A percentile compares a stretch with the other conserved stretches of the same genome.
Conservation (phyloP, 2,797 vertebrate genomes). For the Eupleurogrammus muticus region DNA sequence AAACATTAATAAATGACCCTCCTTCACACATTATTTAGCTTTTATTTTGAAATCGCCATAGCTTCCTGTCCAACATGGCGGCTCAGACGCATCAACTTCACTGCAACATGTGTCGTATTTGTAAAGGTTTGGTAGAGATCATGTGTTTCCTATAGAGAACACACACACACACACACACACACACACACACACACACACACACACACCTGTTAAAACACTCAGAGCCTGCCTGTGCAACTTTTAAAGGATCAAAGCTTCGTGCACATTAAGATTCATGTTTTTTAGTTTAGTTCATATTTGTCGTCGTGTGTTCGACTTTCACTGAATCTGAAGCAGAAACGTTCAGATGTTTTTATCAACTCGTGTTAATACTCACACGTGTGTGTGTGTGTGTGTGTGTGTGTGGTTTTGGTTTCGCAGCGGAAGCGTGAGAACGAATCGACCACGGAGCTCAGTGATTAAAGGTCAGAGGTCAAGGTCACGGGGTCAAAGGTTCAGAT, state of each 20-base stretch:
- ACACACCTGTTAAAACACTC: conserved; percentile 55
- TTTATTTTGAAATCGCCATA: no score
- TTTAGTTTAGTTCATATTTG: conserved; percentile 28
- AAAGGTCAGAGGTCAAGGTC: conserved; percentile 47
- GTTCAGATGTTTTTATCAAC: conserved; percentile 4
- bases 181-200: conserved; percentile 21
- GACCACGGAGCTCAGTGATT: conserved; percentile 4
- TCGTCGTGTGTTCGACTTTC: conserved; percentile 21
- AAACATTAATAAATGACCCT: no score
- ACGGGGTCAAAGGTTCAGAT: conserved; percentile 32
- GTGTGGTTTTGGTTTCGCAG: background rate
- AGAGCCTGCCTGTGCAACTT: conserved; percentile 3
- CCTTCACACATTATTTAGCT: no score
- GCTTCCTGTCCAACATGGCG: no score
- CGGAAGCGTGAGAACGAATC: conserved; percentile 51
- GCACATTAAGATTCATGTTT: background rate
- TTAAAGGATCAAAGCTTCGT: conserved; percentile 8
- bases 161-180: conserved; percentile 22
- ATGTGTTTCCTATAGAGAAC: conserved; percentile 24
- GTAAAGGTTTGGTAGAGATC: conserved; percentile 29
- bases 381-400: conserved; percentile 1
- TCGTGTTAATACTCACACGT: conserved; percentile 8
- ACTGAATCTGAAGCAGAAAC: conserved; percentile 41
- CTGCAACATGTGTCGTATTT: conserved; percentile 47
- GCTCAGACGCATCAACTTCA: background rate